Evolutionary conservation across 2,888 invertebrate species (phyloP), one percentile per base, ranked within the genome.

Genomic region (Calephelis perditalis): DNA sequence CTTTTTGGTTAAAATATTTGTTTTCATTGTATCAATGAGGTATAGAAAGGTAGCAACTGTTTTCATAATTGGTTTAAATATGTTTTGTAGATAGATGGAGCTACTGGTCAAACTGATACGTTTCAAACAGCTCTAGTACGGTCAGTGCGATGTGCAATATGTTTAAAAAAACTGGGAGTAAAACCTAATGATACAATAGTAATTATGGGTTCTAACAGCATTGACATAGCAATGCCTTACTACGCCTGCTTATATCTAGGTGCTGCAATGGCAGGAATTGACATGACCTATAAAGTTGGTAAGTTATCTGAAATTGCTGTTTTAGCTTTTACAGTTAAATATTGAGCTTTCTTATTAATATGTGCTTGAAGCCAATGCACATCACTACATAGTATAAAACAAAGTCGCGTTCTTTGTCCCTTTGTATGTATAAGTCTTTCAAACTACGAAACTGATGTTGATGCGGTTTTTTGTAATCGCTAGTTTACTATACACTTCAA

Each of bases 171-270:
- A 54, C 65, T 81, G 37, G 91, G 89, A 0, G 62, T 92, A 7
- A 67, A 73, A 52, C 67, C 70, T 3, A 82, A 86, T 3, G 92
- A 92, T 62, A 82, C 91, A 2, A 74, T 92, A 44, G 68, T 82
- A 0, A 67, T 91, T 3, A 91, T 91, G 80, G 88, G 84, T 4
- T 82, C 84, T 0, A 92, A 87, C 66, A 86, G 87, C 60, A 65
- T 91, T 11, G 82, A 92, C 62, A 66, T 85, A 15, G 71, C 79
- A 7, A 79, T 91, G 55, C 91, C 92, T 0, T 78, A 88, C 56
- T 82, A 92, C 56, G 91, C 91, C 1, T 81, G 87, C 0, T 68
- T 90, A 7, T 91, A 84, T 65, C 71, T 90, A 5, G 92, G 92
- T 0, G 75, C 83, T 0, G 71, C 72, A 5, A 72, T 82, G 2